Percentiles rank a stretch among this genome's conserved stretches.
phyloP scores from a whole-genome alignment of 1,140 invertebrate species.

The Scaptomyza graminum region DNA sequence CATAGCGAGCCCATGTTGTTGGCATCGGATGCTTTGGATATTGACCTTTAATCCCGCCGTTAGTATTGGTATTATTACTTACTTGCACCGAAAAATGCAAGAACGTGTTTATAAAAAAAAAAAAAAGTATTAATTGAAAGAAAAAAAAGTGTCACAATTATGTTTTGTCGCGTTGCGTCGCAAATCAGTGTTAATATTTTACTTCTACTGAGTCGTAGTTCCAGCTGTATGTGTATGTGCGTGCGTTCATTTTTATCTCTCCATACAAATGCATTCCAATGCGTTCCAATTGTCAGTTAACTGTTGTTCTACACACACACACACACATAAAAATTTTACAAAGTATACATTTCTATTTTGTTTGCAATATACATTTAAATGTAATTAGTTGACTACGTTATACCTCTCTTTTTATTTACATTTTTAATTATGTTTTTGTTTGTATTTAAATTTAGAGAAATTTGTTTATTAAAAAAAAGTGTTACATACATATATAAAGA shows the following conservation, averaged over 20 bases:
- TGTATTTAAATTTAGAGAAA: slow-evolving; percentile 1
- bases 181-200: background rate
- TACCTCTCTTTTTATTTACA: slow-evolving; percentile 8
- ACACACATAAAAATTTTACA: background rate
- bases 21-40: slow-evolving; percentile 66
- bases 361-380: background rate
- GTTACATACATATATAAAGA: slow-evolving; percentile 27
- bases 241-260: background rate
- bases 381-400: slow-evolving; percentile 8
- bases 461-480: slow-evolving; percentile 15
- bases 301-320: slow-evolving; percentile 1
- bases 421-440: slow-evolving; percentile 21
- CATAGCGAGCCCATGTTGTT: slow-evolving; percentile 63
- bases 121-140: slow-evolving; percentile 32
- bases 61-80: slow-evolving; percentile 40
- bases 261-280: slow-evolving; percentile 38
- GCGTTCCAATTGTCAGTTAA: background rate
- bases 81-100: slow-evolving; percentile 13
- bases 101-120: background rate
- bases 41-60: slow-evolving; percentile 54
- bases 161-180: slow-evolving; percentile 2
- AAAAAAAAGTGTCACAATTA: slow-evolving; percentile 13
- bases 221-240: background rate
- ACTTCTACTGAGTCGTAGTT: too few species aligned
- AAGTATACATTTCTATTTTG: slow-evolving; percentile 6